Evolutionary conservation across 2,113 vertebrate species (phyloP).

Genomic region (Stomatorhinus ivindoensis): DNA sequence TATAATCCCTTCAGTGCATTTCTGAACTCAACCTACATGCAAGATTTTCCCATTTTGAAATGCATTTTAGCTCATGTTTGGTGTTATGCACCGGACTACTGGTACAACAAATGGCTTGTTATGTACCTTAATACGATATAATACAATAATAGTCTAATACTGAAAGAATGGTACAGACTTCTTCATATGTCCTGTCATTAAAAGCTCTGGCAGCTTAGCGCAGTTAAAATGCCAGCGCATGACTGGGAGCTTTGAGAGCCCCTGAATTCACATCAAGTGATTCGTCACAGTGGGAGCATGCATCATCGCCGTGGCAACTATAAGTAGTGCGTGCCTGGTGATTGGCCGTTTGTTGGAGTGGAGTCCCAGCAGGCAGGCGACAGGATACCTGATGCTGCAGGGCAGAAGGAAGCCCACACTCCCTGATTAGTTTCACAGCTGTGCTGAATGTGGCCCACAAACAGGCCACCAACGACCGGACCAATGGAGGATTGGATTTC

Average conservation of each 20-base stretch:
- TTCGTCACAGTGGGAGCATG: constrained; percentile 11
- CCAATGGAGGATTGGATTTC: neutral
- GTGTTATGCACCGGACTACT: neutral
- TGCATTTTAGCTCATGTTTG: neutral
- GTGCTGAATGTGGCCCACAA: constrained; percentile 1
- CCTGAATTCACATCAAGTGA: constrained; percentile 32
- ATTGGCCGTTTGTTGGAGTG: constrained; percentile 30
- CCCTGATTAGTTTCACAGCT: constrained; percentile 17
- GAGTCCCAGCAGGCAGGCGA: constrained; percentile 28
- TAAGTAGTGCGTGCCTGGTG: constrained; percentile 45
- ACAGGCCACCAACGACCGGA: constrained; percentile 8
- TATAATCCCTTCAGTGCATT: neutral
- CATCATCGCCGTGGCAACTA: constrained; percentile 38
- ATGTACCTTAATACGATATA: neutral
- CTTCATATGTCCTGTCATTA: constrained; percentile 7
- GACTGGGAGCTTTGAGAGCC: constrained; percentile 23
- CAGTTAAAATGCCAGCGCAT: constrained; percentile 26
- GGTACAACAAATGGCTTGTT: neutral
- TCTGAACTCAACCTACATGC: neutral
- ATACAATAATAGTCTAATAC: neutral
- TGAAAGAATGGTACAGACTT: constrained; percentile 29
- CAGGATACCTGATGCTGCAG: constrained; percentile 45
- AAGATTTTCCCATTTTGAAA: neutral
- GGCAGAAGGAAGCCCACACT: constrained; percentile 8
- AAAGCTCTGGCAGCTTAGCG: constrained; percentile 5